Evolutionary conservation across 2,888 invertebrate species (phyloP).

Genomic region (Buathra laborator): DNA sequence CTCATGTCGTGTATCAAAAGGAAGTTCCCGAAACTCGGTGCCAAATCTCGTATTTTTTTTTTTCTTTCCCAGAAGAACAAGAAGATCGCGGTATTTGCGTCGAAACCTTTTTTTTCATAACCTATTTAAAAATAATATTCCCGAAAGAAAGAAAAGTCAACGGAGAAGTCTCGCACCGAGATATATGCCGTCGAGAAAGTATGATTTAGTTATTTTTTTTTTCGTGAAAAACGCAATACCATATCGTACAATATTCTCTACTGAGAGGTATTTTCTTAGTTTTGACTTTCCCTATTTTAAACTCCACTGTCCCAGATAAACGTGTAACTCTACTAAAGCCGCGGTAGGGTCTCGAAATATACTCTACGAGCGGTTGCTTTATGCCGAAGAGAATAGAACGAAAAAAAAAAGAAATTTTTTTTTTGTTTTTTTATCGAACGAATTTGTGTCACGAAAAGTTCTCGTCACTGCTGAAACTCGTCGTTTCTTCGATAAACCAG

Average conservation of each 20-base stretch:
- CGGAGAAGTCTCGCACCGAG: slow-evolving; percentile 10
- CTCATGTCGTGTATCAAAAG: not conserved
- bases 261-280: slow-evolving; percentile 51
- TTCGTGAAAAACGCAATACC: not conserved
- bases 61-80: slow-evolving; percentile 36
- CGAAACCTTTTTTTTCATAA: slow-evolving; percentile 1
- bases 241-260: not conserved
- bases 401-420: slow-evolving; percentile 26
- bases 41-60: slow-evolving; percentile 23
- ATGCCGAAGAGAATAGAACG: slow-evolving; percentile 45
- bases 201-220: not conserved
- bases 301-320: slow-evolving; percentile 69
- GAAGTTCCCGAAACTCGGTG: not conserved
- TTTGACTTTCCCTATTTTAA: slow-evolving; percentile 71
- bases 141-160: slow-evolving; percentile 9
- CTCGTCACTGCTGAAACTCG: not conserved
- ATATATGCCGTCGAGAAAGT: not conserved
- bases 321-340: slow-evolving; percentile 45
- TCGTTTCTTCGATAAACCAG: slow-evolving; percentile 3
- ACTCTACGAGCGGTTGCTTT: slow-evolving; percentile 44
- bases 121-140: slow-evolving; percentile 44
- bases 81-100: slow-evolving; percentile 38
- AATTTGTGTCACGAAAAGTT: slow-evolving; percentile 6
- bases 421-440: slow-evolving; percentile 5
- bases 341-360: slow-evolving; percentile 67